A percentile compares a stretch with the other conserved stretches of the same genome.
Conservation (phyloP, 2,797 vertebrate species). For the Leucoraja ocellata region DNA sequence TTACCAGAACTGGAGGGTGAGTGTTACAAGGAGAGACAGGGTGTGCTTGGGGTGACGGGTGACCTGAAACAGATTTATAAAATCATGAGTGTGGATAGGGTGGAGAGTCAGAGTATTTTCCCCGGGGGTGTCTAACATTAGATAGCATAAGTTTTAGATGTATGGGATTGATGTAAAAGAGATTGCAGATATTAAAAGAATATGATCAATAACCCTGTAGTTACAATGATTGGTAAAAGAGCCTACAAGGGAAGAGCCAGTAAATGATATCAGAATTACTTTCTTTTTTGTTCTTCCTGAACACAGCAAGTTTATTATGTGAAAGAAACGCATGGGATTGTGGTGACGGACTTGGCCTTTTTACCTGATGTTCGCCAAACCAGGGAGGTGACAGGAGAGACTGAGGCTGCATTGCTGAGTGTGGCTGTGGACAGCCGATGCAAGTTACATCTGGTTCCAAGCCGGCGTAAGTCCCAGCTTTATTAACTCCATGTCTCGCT, state of each 20-base stretch:
- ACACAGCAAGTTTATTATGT: constrained; percentile 80
- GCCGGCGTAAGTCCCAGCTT: constrained; percentile 64
- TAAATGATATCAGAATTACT: neutral
- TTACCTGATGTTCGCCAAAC: constrained; percentile 65
- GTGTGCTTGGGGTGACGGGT: too few relatives aligned
- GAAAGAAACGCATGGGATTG: constrained; percentile 83
- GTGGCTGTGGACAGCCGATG: constrained; percentile 92
- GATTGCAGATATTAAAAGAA: too few relatives aligned
- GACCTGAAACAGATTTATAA: too few relatives aligned
- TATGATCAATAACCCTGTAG: too few relatives aligned
- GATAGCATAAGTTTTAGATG: too few relatives aligned
- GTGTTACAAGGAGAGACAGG: too few relatives aligned
- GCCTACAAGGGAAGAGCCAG: neutral
- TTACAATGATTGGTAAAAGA: too few relatives aligned
- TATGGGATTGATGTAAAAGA: too few relatives aligned
- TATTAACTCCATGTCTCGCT: neutral
- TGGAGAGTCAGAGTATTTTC: too few relatives aligned
- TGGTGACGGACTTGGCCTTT: constrained; percentile 85
- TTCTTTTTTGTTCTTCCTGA: neutral
- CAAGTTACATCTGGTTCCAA: constrained; percentile 74
- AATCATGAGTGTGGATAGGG: too few relatives aligned
- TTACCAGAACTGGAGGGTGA: too few relatives aligned
- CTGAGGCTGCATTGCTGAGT: constrained; percentile 80
- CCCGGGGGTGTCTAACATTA: too few relatives aligned
- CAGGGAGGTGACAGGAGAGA: constrained; percentile 62